phyloP scores from a whole-genome alignment of 2,888 invertebrate species.

The Sphaerophoria taeniata region DNA sequence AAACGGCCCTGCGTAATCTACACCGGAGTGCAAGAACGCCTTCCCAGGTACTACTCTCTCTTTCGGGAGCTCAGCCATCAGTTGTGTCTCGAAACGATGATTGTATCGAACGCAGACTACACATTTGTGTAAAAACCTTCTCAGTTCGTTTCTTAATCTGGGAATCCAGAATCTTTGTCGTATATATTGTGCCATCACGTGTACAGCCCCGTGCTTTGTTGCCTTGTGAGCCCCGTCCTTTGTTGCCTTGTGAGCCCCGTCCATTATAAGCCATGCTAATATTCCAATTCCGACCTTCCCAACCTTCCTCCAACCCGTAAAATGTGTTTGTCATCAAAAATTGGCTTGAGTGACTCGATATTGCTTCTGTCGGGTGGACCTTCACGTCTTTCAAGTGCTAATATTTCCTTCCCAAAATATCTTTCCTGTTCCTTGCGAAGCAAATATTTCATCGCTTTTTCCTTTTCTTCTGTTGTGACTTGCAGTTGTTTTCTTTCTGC shows the following conservation, averaged over 20 bases:
- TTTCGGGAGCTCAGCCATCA: background rate
- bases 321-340: too few relatives aligned
- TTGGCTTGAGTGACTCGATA: background rate
- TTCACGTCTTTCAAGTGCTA: background rate
- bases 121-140: background rate
- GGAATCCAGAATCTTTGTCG: background rate
- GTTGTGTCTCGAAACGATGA: background rate
- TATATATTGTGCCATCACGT: too few relatives aligned
- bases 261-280: conserved; percentile 16
- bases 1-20: too few relatives aligned
- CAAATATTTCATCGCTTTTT: background rate
- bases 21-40: too few relatives aligned
- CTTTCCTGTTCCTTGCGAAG: background rate
- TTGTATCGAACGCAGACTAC: background rate
- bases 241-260: conserved; percentile 4
- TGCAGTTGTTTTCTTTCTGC: background rate
- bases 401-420: conserved; percentile 10
- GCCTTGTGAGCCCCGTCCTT: too few relatives aligned
- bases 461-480: background rate
- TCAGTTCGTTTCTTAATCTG: background rate
- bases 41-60: too few relatives aligned
- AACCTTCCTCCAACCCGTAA: conserved; percentile 1
- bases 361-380: conserved; percentile 11
- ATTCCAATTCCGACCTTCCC: background rate
- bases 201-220: conserved; percentile 9